A percentile compares a stretch with the other conserved stretches of the same genome.
phyloP scores from a whole-genome alignment of 1,140 invertebrate species.

The Delia radicum region DNA sequence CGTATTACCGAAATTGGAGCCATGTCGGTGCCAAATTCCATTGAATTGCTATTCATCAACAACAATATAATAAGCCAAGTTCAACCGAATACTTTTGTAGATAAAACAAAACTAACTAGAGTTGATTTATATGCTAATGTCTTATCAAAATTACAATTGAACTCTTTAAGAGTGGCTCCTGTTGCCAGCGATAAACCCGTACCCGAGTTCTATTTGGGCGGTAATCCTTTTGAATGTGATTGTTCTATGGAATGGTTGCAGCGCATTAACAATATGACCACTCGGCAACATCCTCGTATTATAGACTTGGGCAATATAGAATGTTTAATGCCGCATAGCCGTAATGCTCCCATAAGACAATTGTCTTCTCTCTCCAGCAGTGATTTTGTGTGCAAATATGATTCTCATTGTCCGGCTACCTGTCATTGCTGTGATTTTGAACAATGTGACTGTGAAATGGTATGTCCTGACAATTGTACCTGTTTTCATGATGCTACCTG shows the following conservation, averaged over 20 bases:
- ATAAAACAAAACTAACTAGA: slow-evolving; percentile 74
- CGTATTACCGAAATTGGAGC: slow-evolving; percentile 69
- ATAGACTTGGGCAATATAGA: slow-evolving; percentile 81
- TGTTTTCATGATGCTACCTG: slow-evolving; percentile 85
- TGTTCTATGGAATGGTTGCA: slow-evolving; percentile 87
- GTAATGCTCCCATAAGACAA: slow-evolving; percentile 69
- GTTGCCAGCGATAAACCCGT: slow-evolving; percentile 63
- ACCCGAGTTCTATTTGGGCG: slow-evolving; percentile 82
- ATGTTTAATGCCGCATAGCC: slow-evolving; percentile 76
- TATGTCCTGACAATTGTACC: slow-evolving; percentile 80
- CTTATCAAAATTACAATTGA: slow-evolving; percentile 75
- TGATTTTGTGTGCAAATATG: slow-evolving; percentile 82
- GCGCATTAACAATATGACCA: slow-evolving; percentile 70
- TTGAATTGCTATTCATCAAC: slow-evolving; percentile 79
- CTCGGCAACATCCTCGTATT: slow-evolving; percentile 75
- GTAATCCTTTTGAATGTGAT: slow-evolving; percentile 86
- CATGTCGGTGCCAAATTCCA: slow-evolving; percentile 73
- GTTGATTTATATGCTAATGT: slow-evolving; percentile 84
- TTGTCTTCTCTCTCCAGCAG: slow-evolving; percentile 69
- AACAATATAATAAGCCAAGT: slow-evolving; percentile 77
- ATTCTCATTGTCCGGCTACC: slow-evolving; percentile 76
- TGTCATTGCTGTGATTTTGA: slow-evolving; percentile 87
- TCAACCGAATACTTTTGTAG: slow-evolving; percentile 76
- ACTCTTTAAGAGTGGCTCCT: slow-evolving; percentile 70
- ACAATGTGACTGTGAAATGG: slow-evolving; percentile 83